These are phyloP conservation scores for Ciona savignyi DNA, from an alignment of 23 tunicate species.

Conservation along the genomic window DNA sequence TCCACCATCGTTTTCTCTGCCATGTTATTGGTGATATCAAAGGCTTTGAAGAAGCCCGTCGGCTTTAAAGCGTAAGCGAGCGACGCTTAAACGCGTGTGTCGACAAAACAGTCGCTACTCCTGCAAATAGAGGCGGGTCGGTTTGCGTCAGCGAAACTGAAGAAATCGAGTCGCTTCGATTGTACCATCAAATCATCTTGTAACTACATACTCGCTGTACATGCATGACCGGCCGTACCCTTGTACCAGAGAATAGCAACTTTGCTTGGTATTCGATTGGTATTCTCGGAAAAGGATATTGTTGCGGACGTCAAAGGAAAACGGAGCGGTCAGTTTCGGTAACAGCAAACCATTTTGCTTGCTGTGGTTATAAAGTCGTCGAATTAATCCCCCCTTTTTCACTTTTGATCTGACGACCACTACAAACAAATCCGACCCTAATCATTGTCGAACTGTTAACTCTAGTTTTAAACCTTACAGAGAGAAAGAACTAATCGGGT, in stretches of 20 bases:
- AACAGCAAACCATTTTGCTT: neutral
- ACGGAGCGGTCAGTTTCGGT: neutral
- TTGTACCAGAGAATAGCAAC: neutral
- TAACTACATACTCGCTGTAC: neutral
- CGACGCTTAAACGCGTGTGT: neutral
- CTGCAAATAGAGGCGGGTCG: neutral
- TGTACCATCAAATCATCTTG: neutral
- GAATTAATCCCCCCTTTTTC: neutral
- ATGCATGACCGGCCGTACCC: neutral
- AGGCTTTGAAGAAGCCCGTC: neutral
- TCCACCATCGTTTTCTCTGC: neutral
- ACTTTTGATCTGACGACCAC: neutral
- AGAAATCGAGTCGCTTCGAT: neutral
- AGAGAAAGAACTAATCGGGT: neutral
- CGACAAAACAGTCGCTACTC: neutral
- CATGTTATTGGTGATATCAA: neutral
- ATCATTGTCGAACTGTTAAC: neutral
- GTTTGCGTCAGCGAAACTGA: neutral
- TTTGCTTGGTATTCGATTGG: neutral
- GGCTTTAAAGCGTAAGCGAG: neutral
- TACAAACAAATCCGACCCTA: neutral
- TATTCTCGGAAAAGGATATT: neutral
- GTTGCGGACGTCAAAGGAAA: neutral
- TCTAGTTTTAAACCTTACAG: neutral
- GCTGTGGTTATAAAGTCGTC: too few relatives aligned